Percentiles rank a stretch among this genome's conserved stretches.
Evolutionary conservation across 2,888 invertebrate genomes (phyloP).

Genomic region (Byasa hedistus): DNA sequence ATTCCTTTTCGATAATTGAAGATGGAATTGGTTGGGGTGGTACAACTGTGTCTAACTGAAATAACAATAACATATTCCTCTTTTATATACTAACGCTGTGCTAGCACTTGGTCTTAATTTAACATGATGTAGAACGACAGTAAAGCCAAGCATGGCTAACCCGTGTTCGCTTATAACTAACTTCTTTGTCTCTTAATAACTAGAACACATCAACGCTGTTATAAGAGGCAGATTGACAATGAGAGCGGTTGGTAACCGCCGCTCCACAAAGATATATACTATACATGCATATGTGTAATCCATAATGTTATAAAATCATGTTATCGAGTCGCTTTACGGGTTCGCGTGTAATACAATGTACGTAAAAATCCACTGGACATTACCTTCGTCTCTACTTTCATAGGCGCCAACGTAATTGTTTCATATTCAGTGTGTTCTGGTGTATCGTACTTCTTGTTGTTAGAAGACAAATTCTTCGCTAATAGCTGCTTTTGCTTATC

Average conservation of each 20-base stretch:
- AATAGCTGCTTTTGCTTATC: constrained; percentile 49
- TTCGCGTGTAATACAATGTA: constrained; percentile 1
- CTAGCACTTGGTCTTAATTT: too few relatives aligned
- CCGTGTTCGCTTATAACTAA: too few relatives aligned
- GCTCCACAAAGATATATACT: too few relatives aligned
- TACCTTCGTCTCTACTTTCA: constrained; percentile 49
- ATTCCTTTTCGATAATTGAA: constrained; percentile 36
- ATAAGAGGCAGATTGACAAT: too few relatives aligned
- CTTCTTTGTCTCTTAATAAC: too few relatives aligned
- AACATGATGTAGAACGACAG: too few relatives aligned
- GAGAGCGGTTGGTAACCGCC: too few relatives aligned
- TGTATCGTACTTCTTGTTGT: constrained; percentile 44
- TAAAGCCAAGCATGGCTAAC: too few relatives aligned
- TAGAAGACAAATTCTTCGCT: constrained; percentile 50
- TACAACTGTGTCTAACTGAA: constrained; percentile 12
- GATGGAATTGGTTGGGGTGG: constrained; percentile 49
- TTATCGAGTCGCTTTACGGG: neutral
- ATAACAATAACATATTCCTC: neutral
- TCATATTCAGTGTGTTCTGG: constrained; percentile 42
- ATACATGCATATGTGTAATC: neutral
- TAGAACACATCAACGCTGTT: too few relatives aligned
- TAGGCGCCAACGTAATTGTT: constrained; percentile 44
- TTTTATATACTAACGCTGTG: too few relatives aligned
- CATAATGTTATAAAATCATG: neutral
- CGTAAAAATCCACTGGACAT: neutral